These are phyloP conservation scores for Drosophila mercatorum DNA, from an alignment of 2,888 invertebrate species.

Conservation along the genomic window DNA sequence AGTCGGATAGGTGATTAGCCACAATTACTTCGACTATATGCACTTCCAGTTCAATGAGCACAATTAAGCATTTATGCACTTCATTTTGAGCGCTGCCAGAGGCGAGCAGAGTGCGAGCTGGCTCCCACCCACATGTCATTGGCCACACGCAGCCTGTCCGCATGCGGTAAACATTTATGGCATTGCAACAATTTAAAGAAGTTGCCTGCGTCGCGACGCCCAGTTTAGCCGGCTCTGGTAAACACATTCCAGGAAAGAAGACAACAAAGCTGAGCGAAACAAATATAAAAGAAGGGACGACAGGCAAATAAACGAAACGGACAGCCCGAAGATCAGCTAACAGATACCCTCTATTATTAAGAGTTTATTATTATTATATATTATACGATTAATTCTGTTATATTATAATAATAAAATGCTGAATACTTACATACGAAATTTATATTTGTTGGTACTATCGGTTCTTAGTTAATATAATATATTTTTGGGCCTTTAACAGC, in stretches of 20 bases:
- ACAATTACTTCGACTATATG: slow-evolving; percentile 24
- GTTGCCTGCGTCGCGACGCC: slow-evolving; percentile 55
- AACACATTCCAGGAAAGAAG: slow-evolving; percentile 59
- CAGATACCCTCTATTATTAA: neutral
- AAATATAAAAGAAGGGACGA: slow-evolving; percentile 21
- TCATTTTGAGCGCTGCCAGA: slow-evolving; percentile 34
- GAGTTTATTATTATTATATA: too few relatives aligned
- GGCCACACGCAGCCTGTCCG: slow-evolving; percentile 9
- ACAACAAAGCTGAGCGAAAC: slow-evolving; percentile 44
- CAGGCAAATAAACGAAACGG: neutral
- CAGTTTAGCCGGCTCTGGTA: slow-evolving; percentile 59
- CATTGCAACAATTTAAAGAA: slow-evolving; percentile 73
- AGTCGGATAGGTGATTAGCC: too few relatives aligned
- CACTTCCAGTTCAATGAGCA: slow-evolving; percentile 43
- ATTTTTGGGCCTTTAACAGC: neutral
- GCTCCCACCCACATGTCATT: slow-evolving; percentile 33
- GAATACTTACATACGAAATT: too few relatives aligned
- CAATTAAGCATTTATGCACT: slow-evolving; percentile 63
- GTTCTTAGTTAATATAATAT: neutral
- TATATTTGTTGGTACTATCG: too few relatives aligned
- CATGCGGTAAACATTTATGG: slow-evolving; percentile 56
- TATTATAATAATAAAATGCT: too few relatives aligned
- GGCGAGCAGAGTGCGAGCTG: slow-evolving; percentile 25
- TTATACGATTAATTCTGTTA: too few relatives aligned
- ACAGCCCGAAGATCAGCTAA: neutral